Base-by-base conservation (phyloP, 2,888 invertebrate genomes). In the Fabriciana adippe region DNA sequence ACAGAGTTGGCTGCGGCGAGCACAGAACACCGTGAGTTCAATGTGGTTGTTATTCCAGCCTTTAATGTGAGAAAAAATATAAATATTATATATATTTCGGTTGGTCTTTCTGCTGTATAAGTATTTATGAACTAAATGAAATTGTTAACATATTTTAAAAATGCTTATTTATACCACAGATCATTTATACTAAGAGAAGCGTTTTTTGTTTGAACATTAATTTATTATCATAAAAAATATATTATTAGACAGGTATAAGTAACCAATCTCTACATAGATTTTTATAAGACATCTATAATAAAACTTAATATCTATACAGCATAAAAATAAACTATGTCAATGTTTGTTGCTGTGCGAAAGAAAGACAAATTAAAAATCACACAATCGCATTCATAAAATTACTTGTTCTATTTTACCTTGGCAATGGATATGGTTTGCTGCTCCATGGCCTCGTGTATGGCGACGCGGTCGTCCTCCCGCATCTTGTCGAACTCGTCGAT, bases 401-500 rank as follows among this genome's bases (percentile, higher is more conserved):
- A 50, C 4, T 14, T 21, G 16, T 45, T 18, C 26, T 14, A 13
- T 8, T 13, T 41, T 1, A 71, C 66, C 68, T 71, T 71, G 11
- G 68, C 68, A 31, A 99, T 99, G 1, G 99, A 99, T 81, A 99
- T 99, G 3, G 99, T 99, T 90, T 99, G 99, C 82, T 99, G 99
- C 85, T 99, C 99, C 99, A 99, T 99, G 31, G 99, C 99, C 92
- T 99, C 99, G 88, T 99, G 99, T 82, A 99, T 99, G 54, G 99
- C 99, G 11, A 99, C 99, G 74, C 99, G 94, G 88, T 99, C 99
- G 84, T 99, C 99, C 88, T 99, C 99, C 65, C 98, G 94, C 99
- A 99, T 99, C 93, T 99, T 99, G 89, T 99, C 99, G 87, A 99
- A 99, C 90, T 99, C 99, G 87, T 99, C 99, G 83, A 99, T 99